Conservation (phyloP, 2,888 invertebrate genomes). For the Polydrusus pterygomalis region DNA sequence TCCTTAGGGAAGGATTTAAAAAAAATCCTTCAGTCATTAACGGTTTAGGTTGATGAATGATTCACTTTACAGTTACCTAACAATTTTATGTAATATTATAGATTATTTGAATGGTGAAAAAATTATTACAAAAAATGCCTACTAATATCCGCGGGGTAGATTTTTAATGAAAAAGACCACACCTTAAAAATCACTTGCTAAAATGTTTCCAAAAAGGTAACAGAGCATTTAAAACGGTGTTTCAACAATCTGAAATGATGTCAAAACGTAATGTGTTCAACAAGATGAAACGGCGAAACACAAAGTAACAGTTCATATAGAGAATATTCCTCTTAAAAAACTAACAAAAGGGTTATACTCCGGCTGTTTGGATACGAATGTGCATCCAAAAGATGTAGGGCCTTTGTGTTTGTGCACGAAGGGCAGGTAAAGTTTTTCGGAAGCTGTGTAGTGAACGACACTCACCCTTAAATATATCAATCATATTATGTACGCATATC, state of each 20-base stretch:
- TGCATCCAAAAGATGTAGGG: constrained; percentile 59
- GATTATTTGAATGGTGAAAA: no score
- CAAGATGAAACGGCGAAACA: constrained; percentile 62
- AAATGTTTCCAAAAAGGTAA: constrained; percentile 29
- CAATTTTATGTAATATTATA: no score
- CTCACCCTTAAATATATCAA: constrained; percentile 69
- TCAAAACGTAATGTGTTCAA: constrained; percentile 61
- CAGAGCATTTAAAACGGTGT: constrained; percentile 33
- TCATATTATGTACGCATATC: constrained; percentile 70
- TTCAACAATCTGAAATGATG: constrained; percentile 44
- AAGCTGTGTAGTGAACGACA: constrained; percentile 58
- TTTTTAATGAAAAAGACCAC: neutral
- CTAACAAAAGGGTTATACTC: constrained; percentile 66
- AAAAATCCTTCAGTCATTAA: no score
- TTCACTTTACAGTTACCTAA: no score
- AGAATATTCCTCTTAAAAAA: constrained; percentile 41
- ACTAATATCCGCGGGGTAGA: no score
- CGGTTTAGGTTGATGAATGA: no score
- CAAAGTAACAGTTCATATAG: constrained; percentile 58
- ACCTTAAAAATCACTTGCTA: constrained; percentile 27
- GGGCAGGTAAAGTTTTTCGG: constrained; percentile 67
- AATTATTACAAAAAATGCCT: no score
- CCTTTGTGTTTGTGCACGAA: constrained; percentile 66
- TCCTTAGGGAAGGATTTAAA: no score
- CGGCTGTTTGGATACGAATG: constrained; percentile 67